These are phyloP conservation scores for Actenoides hombroni DNA, from an alignment of 2,113 vertebrate species.

Conservation along the genomic window DNA sequence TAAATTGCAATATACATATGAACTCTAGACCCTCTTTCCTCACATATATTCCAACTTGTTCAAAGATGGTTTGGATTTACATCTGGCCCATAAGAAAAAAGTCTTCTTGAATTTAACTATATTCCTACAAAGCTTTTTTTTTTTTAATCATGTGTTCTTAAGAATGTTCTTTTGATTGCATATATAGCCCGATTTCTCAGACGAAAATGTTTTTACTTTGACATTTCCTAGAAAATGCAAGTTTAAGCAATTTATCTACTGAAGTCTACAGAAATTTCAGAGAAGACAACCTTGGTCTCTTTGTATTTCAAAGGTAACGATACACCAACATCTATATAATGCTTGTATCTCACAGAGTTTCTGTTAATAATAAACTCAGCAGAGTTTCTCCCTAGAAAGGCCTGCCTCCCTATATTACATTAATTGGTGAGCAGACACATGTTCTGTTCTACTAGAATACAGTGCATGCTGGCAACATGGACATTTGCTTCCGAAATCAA, in stretches of 20 bases:
- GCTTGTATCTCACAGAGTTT: not conserved
- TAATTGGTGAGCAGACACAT: slow-evolving; percentile 33
- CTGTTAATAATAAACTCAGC: not conserved
- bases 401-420: not conserved
- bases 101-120: not conserved
- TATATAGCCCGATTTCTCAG: accelerated
- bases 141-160: not conserved
- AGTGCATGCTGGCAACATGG: not conserved
- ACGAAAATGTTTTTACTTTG: not conserved
- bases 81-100: not conserved
- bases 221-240: not conserved
- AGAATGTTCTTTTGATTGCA: not conserved
- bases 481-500: slow-evolving; percentile 25
- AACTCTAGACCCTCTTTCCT: not conserved
- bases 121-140: not conserved
- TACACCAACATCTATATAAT: not conserved
- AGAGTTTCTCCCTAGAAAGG: not conserved
- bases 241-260: not conserved
- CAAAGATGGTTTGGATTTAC: not conserved
- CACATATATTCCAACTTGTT: not conserved
- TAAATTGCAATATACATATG: not conserved
- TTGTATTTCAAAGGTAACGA: not conserved
- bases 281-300: not conserved
- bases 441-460: not conserved
- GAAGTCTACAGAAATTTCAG: not conserved